Evolutionary conservation across 2,113 vertebrate species (phyloP).

Genomic region (Canis aureus): DNA sequence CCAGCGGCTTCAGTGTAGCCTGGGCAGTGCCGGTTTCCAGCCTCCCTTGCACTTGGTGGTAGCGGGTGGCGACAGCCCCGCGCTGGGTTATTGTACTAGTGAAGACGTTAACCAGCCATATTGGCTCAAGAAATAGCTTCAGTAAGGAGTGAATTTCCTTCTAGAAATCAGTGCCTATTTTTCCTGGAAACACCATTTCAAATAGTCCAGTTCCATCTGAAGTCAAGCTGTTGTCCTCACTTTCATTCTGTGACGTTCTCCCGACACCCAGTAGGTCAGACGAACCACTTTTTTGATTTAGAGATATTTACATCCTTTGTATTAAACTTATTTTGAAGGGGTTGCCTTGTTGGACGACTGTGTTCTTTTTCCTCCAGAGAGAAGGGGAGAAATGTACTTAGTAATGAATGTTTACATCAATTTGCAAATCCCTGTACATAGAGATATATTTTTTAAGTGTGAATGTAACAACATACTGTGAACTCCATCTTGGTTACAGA

Average conservation of each 20-base stretch:
- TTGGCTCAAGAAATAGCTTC: slow-evolving; percentile 85
- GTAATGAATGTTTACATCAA: too few species aligned
- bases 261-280: slow-evolving; percentile 64
- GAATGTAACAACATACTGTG: too few species aligned
- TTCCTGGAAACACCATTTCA: slow-evolving; percentile 77
- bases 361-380: too few species aligned
- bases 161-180: slow-evolving; percentile 88
- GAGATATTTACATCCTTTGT: slow-evolving; percentile 74
- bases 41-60: slow-evolving; percentile 72
- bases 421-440: too few species aligned
- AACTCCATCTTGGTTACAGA: too few species aligned
- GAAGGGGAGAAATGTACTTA: too few species aligned
- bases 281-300: slow-evolving; percentile 81
- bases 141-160: slow-evolving; percentile 85
- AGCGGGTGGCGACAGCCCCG: slow-evolving; percentile 67
- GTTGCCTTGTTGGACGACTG: slow-evolving; percentile 79
- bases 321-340: slow-evolving; percentile 34
- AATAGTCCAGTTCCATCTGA: slow-evolving; percentile 71
- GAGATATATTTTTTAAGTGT: too few species aligned
- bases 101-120: slow-evolving; percentile 83
- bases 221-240: slow-evolving; percentile 33
- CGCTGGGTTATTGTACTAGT: slow-evolving; percentile 82
- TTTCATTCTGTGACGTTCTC: slow-evolving; percentile 60
- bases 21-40: slow-evolving; percentile 72
- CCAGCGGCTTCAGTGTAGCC: slow-evolving; percentile 77